Base-by-base conservation (phyloP, 2,113 vertebrate species). In the Hippocampus guttulatus region DNA sequence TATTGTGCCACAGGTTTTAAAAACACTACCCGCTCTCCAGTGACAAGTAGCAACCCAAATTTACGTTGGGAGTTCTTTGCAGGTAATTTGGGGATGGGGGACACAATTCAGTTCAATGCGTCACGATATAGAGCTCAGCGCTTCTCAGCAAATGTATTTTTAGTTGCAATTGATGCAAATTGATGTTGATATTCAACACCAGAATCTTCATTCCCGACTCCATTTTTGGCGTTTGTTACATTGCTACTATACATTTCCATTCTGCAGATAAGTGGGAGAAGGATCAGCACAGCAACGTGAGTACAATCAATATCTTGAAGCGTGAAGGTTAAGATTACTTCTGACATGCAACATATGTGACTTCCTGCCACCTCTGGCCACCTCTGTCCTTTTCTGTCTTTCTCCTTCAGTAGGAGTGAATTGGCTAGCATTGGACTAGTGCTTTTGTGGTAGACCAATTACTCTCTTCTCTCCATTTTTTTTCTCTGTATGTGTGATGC, bases 11-110 rank as follows among this genome's bases (percentile, higher is more conserved):
- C 85, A 92, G 90, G 90, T 75, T 73, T 87, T 88, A 73, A 79
- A 83, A 83, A 86, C 85, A 86, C 88, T 90, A 89, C 92, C 89
- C 77, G 74, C 70, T 83, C 93, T 84, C 88, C 92, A 18, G 88
- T 94, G 86, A 92, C 93, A 90, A 90, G 93, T 90, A 91, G 92
- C 92, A 96, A 94, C 92, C 91, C 87, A 92, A 94, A 94, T 91
- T 94, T 93, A 86, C 94, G 95, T 71, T 93, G 91, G 84, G 94
- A 93, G 81, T 97, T 97, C 95, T 97, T 97, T 94, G 92, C 95
- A 97, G 96, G 96, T 97, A 97, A 96, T 15, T 14, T 9, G 11
- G 62, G 21, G 33, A 16, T 64, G 38, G 7, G 49, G 20, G 16
- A 38, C 20, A 40, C 16, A 21, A 15, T 33, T 18, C 3, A 18